phyloP scores from a whole-genome alignment of 2,797 vertebrate genomes.

The Moxostoma hubbsi region DNA sequence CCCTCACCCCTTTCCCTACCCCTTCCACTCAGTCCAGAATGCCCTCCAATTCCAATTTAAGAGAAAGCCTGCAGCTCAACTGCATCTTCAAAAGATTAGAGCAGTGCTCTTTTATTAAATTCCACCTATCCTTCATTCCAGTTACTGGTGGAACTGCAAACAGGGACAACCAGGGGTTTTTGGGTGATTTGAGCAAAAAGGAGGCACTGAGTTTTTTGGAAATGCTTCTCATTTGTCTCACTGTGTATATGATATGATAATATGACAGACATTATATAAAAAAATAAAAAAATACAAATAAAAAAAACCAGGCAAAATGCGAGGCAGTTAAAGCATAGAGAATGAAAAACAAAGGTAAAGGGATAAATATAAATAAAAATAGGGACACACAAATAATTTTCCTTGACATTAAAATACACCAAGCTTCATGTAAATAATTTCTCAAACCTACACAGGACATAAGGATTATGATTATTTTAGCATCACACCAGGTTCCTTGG shows the following conservation, averaged over 20 bases:
- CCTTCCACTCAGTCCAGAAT: neutral
- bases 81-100: conserved; percentile 73
- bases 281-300: neutral
- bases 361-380: neutral
- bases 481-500: neutral
- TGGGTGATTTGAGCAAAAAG: neutral
- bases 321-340: neutral
- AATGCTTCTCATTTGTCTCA: neutral
- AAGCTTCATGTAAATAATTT: neutral
- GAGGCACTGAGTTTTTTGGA: neutral
- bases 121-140: conserved; percentile 61
- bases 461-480: neutral
- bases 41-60: conserved; percentile 79
- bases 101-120: conserved; percentile 73
- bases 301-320: neutral
- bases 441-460: neutral
- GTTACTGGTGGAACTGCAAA: conserved; percentile 17
- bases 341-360: neutral
- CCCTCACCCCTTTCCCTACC: neutral
- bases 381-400: neutral
- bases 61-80: conserved; percentile 74
- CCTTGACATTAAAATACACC: too few relatives aligned
- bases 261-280: too few relatives aligned
- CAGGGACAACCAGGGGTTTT: neutral
- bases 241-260: neutral